phyloP scores from a whole-genome alignment of 2,113 vertebrate species.

The Sebastes fasciatus region DNA sequence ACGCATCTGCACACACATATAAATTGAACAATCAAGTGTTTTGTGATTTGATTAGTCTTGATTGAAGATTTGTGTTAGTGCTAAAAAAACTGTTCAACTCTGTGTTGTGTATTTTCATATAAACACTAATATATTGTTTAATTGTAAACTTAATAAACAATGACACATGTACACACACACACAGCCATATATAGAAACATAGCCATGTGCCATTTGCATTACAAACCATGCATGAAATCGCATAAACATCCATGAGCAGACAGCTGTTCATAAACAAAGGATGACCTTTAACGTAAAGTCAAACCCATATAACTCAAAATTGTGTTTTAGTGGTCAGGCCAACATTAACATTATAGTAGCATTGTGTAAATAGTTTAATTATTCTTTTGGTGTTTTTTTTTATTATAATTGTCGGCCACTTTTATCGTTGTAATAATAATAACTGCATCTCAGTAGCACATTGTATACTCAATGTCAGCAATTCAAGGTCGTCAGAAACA shows the following conservation, averaged over 20 bases:
- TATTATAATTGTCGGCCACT: not conserved
- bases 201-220: conserved; percentile 2
- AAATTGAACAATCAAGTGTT: not conserved
- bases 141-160: not conserved
- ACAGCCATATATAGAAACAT: not conserved
- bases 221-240: conserved; percentile 36
- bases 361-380: not conserved
- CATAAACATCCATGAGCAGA: not conserved
- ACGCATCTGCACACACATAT: not conserved
- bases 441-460: not conserved
- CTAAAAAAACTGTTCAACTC: not conserved
- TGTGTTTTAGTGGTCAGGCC: not conserved
- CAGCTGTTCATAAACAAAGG: conserved; percentile 11
- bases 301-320: not conserved
- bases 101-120: not conserved
- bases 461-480: not conserved
- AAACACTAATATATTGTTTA: not conserved
- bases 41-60: not conserved
- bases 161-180: not conserved
- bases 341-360: not conserved
- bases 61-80: not conserved
- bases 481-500: not conserved
- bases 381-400: not conserved
- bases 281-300: conserved; percentile 34
- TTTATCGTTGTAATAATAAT: not conserved